phyloP scores from a whole-genome alignment of 2,797 vertebrate genomes.

The Furcifer pardalis region DNA sequence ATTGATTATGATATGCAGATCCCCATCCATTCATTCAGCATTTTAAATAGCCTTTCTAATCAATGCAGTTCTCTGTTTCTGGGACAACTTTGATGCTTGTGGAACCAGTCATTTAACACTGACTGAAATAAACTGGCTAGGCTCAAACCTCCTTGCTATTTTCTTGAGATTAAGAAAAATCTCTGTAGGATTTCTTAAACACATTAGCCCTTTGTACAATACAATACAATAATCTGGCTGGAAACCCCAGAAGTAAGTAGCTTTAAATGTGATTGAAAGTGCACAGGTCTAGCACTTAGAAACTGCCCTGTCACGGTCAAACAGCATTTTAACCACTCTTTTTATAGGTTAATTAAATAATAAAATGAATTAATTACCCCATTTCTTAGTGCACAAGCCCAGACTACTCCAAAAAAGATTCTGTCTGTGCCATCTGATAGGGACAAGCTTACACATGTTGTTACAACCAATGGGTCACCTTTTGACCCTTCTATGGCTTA shows the following conservation, averaged over 20 bases:
- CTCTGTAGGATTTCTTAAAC: neutral
- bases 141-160: neutral
- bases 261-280: constrained; percentile 29
- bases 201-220: constrained; percentile 1
- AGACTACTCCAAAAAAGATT: constrained; percentile 15
- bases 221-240: neutral
- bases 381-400: constrained; percentile 19
- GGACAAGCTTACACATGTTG: constrained; percentile 11
- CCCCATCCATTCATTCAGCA: neutral
- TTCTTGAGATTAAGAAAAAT: constrained; percentile 6
- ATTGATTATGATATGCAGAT: constrained; percentile 1
- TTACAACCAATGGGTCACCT: constrained; percentile 19
- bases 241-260: constrained; percentile 8
- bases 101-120: neutral
- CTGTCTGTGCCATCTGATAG: neutral
- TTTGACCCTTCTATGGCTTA: constrained; percentile 25
- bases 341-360: constrained; percentile 48
- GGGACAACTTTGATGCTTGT: constrained; percentile 7
- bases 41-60: constrained; percentile 1
- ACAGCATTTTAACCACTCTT: constrained; percentile 26
- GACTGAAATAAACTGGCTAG: neutral
- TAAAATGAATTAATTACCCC: constrained; percentile 36
- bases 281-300: constrained; percentile 15
- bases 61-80: constrained; percentile 10
- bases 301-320: constrained; percentile 26